A percentile compares a stretch with the other conserved stretches of the same genome.
Conservation (phyloP, 2,888 invertebrate species). For the Drosophila nigritarsus region DNA sequence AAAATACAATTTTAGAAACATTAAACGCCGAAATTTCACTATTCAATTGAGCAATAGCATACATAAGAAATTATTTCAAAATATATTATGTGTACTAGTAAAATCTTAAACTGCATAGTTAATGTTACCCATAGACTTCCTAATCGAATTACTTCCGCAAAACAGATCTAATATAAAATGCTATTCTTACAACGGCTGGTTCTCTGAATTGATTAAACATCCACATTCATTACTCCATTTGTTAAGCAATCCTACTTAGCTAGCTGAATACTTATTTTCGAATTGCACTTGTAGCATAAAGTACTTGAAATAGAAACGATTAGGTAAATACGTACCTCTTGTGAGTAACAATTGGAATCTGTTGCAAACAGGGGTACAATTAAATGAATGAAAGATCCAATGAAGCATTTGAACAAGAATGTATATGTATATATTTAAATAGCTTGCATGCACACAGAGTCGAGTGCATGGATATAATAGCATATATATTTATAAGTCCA, state of each 20-base stretch:
- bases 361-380: not conserved
- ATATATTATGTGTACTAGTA: not conserved
- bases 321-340: conserved; percentile 22
- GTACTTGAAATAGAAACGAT: conserved; percentile 8
- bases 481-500: conserved; percentile 36
- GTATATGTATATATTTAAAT: conserved; percentile 70
- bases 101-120: not conserved
- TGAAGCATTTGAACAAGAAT: conserved; percentile 40
- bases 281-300: conserved; percentile 1
- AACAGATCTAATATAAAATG: not conserved
- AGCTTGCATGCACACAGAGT: conserved; percentile 41
- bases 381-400: conserved; percentile 1
- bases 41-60: not conserved
- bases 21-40: not conserved
- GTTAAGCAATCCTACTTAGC: not conserved
- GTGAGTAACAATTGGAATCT: not conserved
- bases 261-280: not conserved
- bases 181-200: not conserved
- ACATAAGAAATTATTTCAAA: not conserved
- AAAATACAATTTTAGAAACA: too few species aligned
- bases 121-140: not conserved
- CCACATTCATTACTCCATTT: too few species aligned
- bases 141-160: not conserved
- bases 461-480: conserved; percentile 36
- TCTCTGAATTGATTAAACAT: not conserved